Percentiles rank a stretch among this genome's conserved stretches.
phyloP scores from a whole-genome alignment of 92 coral and sea anemone genomes.

The Umimayanthus chanpuru region DNA sequence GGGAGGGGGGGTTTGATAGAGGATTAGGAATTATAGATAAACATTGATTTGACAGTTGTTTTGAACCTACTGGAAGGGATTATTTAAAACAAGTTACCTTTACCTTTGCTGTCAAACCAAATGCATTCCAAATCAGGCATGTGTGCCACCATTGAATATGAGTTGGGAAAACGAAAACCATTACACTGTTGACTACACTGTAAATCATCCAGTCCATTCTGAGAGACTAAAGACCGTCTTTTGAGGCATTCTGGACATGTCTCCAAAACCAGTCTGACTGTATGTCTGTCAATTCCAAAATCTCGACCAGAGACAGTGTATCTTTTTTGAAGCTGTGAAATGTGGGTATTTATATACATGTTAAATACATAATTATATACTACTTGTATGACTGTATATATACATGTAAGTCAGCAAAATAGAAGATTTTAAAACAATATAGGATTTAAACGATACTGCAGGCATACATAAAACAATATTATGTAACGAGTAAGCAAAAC shows the following conservation, averaged over 20 bases:
- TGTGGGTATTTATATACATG: too few species aligned
- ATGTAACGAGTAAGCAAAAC: too few species aligned
- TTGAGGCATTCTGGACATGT: constrained; percentile 73
- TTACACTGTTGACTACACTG: constrained; percentile 46
- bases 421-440: too few species aligned
- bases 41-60: not conserved
- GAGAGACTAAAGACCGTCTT: constrained; percentile 29
- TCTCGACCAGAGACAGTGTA: constrained; percentile 80
- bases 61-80: not conserved
- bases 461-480: too few species aligned
- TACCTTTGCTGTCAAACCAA: constrained; percentile 96
- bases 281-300: constrained; percentile 80
- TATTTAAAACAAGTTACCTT: constrained; percentile 10
- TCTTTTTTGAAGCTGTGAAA: constrained; percentile 74
- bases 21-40: not conserved
- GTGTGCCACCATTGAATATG: constrained; percentile 89
- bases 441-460: too few species aligned
- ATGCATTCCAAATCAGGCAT: constrained; percentile 84
- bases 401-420: too few species aligned
- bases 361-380: too few species aligned
- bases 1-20: not conserved
- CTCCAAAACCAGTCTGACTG: constrained; percentile 66
- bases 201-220: constrained; percentile 16
- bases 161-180: constrained; percentile 54
- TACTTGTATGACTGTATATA: too few species aligned